Evolutionary conservation across 2,113 vertebrate species (phyloP), one percentile per base, ranked within the genome.

Genomic region (Gymnogyps californianus): DNA sequence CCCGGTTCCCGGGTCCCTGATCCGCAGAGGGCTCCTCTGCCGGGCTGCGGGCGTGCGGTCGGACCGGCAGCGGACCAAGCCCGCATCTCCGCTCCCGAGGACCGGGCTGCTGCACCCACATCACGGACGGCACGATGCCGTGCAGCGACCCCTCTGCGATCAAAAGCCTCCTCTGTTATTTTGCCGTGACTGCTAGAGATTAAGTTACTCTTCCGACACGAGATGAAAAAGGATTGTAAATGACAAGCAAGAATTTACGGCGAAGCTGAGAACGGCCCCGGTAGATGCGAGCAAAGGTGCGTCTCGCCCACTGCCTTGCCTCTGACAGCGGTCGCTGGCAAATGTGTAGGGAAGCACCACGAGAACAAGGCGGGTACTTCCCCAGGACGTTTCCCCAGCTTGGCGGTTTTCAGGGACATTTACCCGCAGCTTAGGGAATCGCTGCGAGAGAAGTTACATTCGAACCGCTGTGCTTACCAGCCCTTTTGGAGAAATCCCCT

Each of bases 371-470:
- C 80, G 65, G 52, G 44, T 24, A 20, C n/a, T 24, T 54, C 36
- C 71, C 36, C 16, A 4, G 71, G 26, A 36, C 32, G 1, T 18
- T 54, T 22, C 59, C 74, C 47, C 72, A 42, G 62, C 67, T 59
- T n/a, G 46, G n/a, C 0, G 4, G 11, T 52, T 75, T 62, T 1
- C 1, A 1, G 28, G 36, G 31, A 69, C 5, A 3, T 89, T 64
- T 16, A 24, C 22, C 64, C 2, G 0, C n/a, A 19, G 31, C 34
- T 70, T 4, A 51, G 74, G 69, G 25, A 69, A 76, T 1, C 4
- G 34, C 44, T 12, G 31, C 0, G 0, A 24, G 44, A n/a, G 18
- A 32, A 58, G 20, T 15, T 71, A 66, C 78, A 9, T 15, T 29
- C 18, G 2, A 36, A 19, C 34, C 1, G 0, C 57, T 16, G 44